These are phyloP conservation scores for Schrankia costaestrigalis DNA, from an alignment of 2,888 invertebrate species.

Conservation along the genomic window DNA sequence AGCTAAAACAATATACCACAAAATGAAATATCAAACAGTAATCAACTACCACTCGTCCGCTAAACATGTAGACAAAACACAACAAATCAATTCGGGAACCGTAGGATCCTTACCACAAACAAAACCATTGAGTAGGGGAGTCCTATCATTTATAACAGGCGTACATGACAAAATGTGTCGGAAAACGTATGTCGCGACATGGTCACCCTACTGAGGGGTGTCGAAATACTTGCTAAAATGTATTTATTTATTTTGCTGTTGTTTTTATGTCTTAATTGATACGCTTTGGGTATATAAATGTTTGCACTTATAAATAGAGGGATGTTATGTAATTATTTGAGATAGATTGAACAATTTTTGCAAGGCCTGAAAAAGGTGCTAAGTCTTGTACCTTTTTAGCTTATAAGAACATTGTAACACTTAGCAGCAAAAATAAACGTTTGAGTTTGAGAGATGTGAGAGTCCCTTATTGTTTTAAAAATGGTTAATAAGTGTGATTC, in stretches of 20 bases:
- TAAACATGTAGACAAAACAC: slow-evolving; percentile 10
- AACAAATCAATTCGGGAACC: slow-evolving; percentile 15
- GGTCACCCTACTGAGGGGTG: slow-evolving; percentile 34
- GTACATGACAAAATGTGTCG: slow-evolving; percentile 21
- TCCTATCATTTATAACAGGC: slow-evolving; percentile 17
- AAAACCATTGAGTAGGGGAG: slow-evolving; percentile 6
- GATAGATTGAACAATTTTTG: not conserved
- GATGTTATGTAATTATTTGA: not conserved
- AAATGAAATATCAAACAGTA: not conserved
- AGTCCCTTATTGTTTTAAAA: no score
- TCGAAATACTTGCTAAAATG: slow-evolving; percentile 1
- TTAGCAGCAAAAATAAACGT: no score
- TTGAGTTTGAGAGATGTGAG: no score
- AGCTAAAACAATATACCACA: not conserved
- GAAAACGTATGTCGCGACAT: slow-evolving; percentile 27
- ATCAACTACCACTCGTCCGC: slow-evolving; percentile 1
- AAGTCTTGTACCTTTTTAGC: no score
- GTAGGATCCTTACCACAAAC: slow-evolving; percentile 15
- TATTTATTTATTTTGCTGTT: slow-evolving; percentile 6
- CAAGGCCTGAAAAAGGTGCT: no score
- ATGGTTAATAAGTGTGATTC: no score
- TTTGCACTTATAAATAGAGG: not conserved
- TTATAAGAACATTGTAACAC: no score
- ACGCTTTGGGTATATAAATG: not conserved
- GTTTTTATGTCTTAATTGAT: slow-evolving; percentile 5